Evolutionary conservation across 1,140 invertebrate genomes (phyloP).

Genomic region (Laupala kohalensis): DNA sequence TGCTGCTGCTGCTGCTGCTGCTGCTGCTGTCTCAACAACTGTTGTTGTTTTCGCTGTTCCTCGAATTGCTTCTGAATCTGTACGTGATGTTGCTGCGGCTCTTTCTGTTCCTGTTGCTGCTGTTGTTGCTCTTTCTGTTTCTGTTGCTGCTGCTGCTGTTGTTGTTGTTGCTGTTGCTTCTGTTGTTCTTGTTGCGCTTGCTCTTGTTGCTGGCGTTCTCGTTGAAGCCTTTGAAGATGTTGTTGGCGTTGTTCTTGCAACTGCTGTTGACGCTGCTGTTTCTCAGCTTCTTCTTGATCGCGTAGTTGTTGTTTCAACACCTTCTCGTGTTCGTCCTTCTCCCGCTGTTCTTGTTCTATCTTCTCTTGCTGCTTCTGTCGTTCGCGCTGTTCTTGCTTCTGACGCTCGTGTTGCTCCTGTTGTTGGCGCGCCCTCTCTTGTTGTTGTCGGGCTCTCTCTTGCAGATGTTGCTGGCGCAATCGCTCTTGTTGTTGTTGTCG

Average conservation of each 20-base stretch:
- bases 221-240: no score
- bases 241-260: no score
- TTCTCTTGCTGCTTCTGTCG: neutral
- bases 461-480: no score
- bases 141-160: neutral
- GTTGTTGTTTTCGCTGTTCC: conserved; percentile 3
- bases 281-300: no score
- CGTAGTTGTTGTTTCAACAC: no score
- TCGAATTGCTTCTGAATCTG: neutral
- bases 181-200: neutral
- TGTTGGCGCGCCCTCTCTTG: neutral
- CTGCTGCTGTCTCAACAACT: neutral
- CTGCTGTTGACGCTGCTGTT: no score
- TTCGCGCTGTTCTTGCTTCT: neutral
- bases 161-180: neutral
- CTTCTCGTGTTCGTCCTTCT: no score
- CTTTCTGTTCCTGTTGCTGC: conserved; percentile 3
- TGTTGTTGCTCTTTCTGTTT: conserved; percentile 8
- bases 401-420: neutral
- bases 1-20: conserved; percentile 21
- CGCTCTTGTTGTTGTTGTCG: neutral
- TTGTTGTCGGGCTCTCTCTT: no score
- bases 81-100: neutral
- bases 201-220: neutral
- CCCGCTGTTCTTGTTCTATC: no score